Evolutionary conservation across 2,888 invertebrate genomes (phyloP), one percentile per base, ranked within the genome.

Genomic region (Meiosimyza decipiens): DNA sequence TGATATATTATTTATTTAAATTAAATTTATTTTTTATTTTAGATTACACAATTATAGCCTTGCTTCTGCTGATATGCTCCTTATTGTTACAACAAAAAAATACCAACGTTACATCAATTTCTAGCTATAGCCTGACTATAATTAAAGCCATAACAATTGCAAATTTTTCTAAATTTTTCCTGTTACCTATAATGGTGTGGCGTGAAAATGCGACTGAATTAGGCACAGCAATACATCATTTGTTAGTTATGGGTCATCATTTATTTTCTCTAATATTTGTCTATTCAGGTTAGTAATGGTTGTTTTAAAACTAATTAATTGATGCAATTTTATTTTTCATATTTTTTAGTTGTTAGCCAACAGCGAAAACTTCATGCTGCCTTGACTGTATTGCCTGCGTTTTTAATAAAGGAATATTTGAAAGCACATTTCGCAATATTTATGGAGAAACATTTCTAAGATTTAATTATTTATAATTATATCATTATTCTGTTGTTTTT

Each of bases 111-210:
- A 73, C 77, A 5, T 52, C 51, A 22, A 69, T 60, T 40, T 33
- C 18, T 13, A 33, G n/a, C 11, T 16, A 50, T 9, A 4, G 52
- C 33, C 64, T 82, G 22, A 80, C 84, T 12, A 80, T 91, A 16
- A 82, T 90, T 73, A 91, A 91, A 80, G 89, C 90, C 1, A 88
- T 91, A 75, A 89, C 91, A 0, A 84, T 93, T 73, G 90, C 91
- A 0, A 89, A 90, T 82, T 89, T 89, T 80, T 90, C 91, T 68
- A 87, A 89, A 16, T 88, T 92, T 78, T 88, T 92, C 71, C 84
- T 91, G 3, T 81, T 93, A 18, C 92, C 92, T 0, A 89, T 89
- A 79, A 84, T 91, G 73, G 91, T 92, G 74, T 93, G 93, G 92
- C 84, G 84, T 22, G 85, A 82, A 65, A 87, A 87, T 57, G 85